These are phyloP conservation scores for Pseudomyrmex flavicornis DNA, from an alignment of 1,140 invertebrate species.

Conservation along the genomic window DNA sequence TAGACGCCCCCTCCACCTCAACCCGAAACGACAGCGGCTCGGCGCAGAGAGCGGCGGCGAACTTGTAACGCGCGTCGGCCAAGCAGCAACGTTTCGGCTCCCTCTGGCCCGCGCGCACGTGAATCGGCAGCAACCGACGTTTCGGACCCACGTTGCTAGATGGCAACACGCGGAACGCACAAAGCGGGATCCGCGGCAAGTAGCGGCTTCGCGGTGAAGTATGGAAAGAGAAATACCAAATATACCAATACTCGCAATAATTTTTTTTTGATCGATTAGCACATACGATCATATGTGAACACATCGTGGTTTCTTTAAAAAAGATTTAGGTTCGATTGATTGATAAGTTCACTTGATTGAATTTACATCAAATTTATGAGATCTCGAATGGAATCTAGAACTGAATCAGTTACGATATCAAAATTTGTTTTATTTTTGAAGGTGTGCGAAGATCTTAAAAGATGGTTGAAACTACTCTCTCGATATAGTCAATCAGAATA, in stretches of 20 bases:
- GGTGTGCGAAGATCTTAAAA: too few relatives aligned
- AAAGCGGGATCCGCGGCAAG: too few relatives aligned
- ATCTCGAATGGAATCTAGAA: too few relatives aligned
- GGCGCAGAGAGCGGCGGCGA: slow-evolving; percentile 69
- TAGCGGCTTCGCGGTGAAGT: too few relatives aligned
- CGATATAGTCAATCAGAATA: slow-evolving; percentile 1
- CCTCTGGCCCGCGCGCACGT: slow-evolving; percentile 54
- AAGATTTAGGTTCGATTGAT: too few relatives aligned
- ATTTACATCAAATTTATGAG: too few relatives aligned
- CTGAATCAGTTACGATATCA: too few relatives aligned
- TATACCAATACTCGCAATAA: neutral
- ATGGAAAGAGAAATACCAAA: neutral
- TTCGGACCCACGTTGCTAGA: slow-evolving; percentile 51
- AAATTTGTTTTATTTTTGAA: too few relatives aligned
- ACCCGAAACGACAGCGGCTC: slow-evolving; percentile 78
- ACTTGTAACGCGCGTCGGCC: slow-evolving; percentile 66
- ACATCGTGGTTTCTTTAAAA: too few relatives aligned
- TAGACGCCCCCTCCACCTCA: slow-evolving; percentile 84
- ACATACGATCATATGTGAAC: too few relatives aligned
- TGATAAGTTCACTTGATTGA: too few relatives aligned
- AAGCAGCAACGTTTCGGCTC: slow-evolving; percentile 62
- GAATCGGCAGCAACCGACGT: slow-evolving; percentile 48
- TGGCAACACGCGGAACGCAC: slow-evolving; percentile 48
- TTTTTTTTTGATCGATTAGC: neutral
- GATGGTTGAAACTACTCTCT: too few relatives aligned